Base-by-base conservation (phyloP, 2,888 invertebrate genomes). In the Lasioglossum leucozonium region DNA sequence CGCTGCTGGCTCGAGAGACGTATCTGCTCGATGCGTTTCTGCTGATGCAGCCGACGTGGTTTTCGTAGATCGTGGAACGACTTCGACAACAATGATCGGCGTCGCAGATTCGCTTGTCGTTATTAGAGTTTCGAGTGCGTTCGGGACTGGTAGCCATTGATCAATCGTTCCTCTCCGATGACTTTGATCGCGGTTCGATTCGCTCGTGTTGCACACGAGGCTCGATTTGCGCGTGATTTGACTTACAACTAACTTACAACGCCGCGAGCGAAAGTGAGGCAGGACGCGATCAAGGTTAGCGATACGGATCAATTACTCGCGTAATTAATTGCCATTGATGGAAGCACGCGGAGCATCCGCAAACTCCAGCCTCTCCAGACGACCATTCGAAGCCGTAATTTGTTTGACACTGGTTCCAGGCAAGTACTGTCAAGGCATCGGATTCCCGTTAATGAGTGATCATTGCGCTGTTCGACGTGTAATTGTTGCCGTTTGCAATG, bases 171-270 rank as follows among this genome's bases (percentile, higher is more conserved):
- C 44, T 73, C 13, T 44, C 40, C 37, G 26, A 42, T 34, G 30
- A 72, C 67, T 80, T 79, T 79, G 80, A 47, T 81, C 67, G n/a
- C 51, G 18, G 26, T 67, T 37, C 58, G 76, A 10, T 16, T 74
- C 30, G 62, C 26, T 65, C 77, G 82, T 72, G 72, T 81, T 83
- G 78, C 77, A 42, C 13, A 26, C 75, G 80, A 58, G 80, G 37
- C 42, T 69, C 79, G 69, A 84, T 82, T 78, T 84, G 71, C 74
- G 80, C 88, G 81, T 89, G 88, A 89, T 86, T 86, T 62, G 89
- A 51, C 22, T 51, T 51, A 47, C 47, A 47, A 47, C 83, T 86
- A 47, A 18, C 83, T 89, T 58, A 65, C 90, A 77, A 83, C 82
- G 30, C 37, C 82, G 30, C 37, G 30, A 42, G 77, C 83, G 82